Evolutionary conservation across 2,888 invertebrate genomes (phyloP), one percentile per base, ranked within the genome.

Genomic region (Leucania comma): DNA sequence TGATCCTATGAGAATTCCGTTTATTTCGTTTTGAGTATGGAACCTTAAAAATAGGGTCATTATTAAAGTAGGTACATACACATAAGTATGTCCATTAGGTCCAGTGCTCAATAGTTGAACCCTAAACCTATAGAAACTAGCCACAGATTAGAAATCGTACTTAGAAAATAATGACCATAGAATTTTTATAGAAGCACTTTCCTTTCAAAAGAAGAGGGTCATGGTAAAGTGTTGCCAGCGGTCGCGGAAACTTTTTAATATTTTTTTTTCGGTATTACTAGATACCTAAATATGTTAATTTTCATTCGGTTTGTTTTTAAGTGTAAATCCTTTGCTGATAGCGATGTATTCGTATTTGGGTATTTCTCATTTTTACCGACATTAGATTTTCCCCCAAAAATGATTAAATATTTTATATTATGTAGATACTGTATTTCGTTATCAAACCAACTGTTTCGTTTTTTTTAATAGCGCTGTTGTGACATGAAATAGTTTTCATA

Each of bases 151-250:
- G n/a, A 84, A 82, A 72, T 67, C 68, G 29, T 71, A 81, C 75
- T 74, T 72, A 68, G 60, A 67, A 72, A 72, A 82, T 83, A 85
- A 84, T 82, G 85, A 78, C 85, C 85, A 68, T 80, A 80, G 80
- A 82, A 69, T 80, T 67, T 77, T 71, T 76, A 80, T 63, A 82
- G 64, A 68, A 66, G 61, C 66, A 73, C 75, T 69, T 68, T 35
- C 62, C 48, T 74, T 75, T 72, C 73, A 76, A 73, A 78, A 58
- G 63, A 71, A 60, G 58, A 80, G 46, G 83, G 81, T 76, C 56
- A 72, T 60, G 51, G 14, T 2, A 24, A 20, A 38, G 72, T 75
- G 81, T 83, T 85, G 83, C 81, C 66, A 80, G 57, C 2, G n/a
- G 0, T 22, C 0, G 8, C 14, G 0, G 1, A 3, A 32, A 24